Conservation (phyloP, 2,797 vertebrate genomes). For the Menidia menidia region DNA sequence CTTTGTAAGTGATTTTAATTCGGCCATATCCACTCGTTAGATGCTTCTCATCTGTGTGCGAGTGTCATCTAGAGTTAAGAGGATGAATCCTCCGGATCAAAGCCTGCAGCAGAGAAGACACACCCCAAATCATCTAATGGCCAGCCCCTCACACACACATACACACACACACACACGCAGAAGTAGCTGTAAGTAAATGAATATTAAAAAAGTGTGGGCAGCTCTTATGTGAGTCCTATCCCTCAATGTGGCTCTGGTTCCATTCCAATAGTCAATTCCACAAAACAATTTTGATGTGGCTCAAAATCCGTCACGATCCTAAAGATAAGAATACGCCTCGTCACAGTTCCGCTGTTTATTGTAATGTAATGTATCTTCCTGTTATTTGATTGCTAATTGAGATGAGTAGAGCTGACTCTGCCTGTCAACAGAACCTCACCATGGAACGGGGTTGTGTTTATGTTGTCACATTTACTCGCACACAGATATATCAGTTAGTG, state of each 20-base stretch:
- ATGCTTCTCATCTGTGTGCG: conserved; percentile 17
- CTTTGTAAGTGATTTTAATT: conserved; percentile 46
- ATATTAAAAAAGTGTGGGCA: conserved; percentile 8
- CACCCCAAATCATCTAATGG: conserved; percentile 30
- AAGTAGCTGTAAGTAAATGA: conserved; percentile 11
- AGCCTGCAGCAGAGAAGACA: conserved; percentile 37
- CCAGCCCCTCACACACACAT: background rate
- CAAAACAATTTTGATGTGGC: too few species aligned
- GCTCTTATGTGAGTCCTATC: too few species aligned
- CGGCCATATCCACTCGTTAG: conserved; percentile 12
- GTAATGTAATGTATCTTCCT: too few species aligned
- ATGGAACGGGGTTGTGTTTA: conserved; percentile 1
- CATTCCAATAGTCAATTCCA: too few species aligned
- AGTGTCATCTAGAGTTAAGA: conserved; percentile 28
- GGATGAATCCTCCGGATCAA: conserved; percentile 33
- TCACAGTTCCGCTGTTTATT: too few species aligned
- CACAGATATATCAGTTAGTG: background rate
- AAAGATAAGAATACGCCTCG: too few species aligned
- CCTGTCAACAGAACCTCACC: background rate
- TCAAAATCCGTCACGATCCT: too few species aligned
- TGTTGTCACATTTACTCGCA: background rate
- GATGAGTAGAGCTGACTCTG: too few species aligned
- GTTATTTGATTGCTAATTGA: background rate
- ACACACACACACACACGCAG: background rate
- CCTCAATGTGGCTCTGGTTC: too few species aligned